phyloP scores from a whole-genome alignment of 2,113 vertebrate species.

The Pluvialis apricaria region DNA sequence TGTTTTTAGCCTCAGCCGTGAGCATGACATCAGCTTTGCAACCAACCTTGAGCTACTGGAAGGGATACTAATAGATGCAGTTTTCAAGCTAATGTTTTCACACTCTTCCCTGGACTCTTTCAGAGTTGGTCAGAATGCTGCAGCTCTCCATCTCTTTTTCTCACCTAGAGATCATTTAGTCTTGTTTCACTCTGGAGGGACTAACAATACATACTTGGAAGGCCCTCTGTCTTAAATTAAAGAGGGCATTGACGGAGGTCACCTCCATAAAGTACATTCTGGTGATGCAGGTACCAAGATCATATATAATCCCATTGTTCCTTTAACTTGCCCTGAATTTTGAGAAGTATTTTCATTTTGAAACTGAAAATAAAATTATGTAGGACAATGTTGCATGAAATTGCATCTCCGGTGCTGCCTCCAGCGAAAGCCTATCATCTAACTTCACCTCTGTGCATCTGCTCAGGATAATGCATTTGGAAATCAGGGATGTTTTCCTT shows the following conservation, averaged over 20 bases:
- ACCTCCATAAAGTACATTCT: not conserved
- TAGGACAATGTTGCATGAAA: conserved; percentile 41
- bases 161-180: conserved; percentile 3
- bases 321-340: conserved; percentile 32
- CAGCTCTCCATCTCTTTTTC: not conserved
- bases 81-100: not conserved
- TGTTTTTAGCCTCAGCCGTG: not conserved
- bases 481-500: not conserved
- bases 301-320: not conserved
- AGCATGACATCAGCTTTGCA: not conserved
- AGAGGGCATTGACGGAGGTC: not conserved
- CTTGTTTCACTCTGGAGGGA: not conserved
- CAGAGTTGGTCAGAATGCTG: not conserved
- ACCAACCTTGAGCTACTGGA: not conserved
- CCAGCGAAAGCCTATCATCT: conserved; percentile 27
- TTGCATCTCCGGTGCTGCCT: conserved; percentile 11
- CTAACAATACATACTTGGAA: not conserved
- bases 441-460: conserved; percentile 24
- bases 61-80: not conserved
- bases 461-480: conserved; percentile 29
- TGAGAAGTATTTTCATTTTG: conserved; percentile 39
- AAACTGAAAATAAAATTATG: conserved; percentile 47
- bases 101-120: not conserved
- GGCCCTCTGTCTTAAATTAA: conserved; percentile 21
- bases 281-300: not conserved